phyloP scores from a whole-genome alignment of 2,888 invertebrate genomes.

The Chelonus formosanus region DNA sequence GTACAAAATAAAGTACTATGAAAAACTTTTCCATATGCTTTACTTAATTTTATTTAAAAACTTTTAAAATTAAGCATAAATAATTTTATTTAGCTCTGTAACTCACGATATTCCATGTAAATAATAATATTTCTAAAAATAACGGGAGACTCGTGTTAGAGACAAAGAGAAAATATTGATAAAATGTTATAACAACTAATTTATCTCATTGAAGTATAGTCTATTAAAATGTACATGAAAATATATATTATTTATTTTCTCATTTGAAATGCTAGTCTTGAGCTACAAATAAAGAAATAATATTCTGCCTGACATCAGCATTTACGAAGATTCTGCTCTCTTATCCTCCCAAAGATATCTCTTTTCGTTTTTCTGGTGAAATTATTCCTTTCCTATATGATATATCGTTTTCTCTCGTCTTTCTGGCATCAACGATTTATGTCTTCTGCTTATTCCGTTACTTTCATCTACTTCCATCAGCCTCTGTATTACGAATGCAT shows the following conservation, averaged over 20 bases:
- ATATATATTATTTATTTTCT: no score
- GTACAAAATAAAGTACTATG: constrained; percentile 5
- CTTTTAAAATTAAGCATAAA: no score
- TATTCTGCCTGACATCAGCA: constrained; percentile 39
- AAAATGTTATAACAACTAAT: no score
- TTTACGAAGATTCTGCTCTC: constrained; percentile 22
- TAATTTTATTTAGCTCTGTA: no score
- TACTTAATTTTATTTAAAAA: no score
- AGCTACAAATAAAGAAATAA: constrained; percentile 39
- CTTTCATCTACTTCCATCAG: constrained; percentile 22
- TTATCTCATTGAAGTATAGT: no score
- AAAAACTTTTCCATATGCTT: no score
- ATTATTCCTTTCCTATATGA: constrained; percentile 33
- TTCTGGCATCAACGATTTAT: constrained; percentile 50
- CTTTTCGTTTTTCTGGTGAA: constrained; percentile 4
- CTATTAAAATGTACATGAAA: no score
- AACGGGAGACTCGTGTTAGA: no score
- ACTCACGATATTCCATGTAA: no score
- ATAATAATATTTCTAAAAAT: no score
- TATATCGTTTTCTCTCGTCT: constrained; percentile 46
- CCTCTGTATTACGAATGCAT: constrained; percentile 52
- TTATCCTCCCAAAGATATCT: constrained; percentile 9
- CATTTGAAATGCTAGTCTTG: neutral
- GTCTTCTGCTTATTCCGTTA: constrained; percentile 49
- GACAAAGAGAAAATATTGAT: no score